Evolutionary conservation across 2,113 vertebrate species (phyloP).

Genomic region (Phrynocephalus versicolor): DNA sequence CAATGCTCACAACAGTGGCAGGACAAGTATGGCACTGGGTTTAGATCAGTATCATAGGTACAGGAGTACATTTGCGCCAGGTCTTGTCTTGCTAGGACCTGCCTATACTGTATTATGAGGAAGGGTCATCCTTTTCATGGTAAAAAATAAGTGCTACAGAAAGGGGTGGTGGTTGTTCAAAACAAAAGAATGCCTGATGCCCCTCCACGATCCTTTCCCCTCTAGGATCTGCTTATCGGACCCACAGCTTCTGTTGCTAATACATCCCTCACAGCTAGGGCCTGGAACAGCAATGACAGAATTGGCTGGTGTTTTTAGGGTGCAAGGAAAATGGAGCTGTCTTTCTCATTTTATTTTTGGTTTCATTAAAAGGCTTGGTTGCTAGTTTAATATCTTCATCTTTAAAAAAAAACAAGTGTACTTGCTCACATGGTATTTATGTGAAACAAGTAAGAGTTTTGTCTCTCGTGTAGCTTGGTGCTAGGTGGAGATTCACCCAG

Average conservation of each 20-base stretch:
- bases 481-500: background rate
- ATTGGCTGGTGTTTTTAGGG: background rate
- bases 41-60: no score
- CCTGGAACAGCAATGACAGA: background rate
- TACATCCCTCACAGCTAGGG: background rate
- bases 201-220: background rate
- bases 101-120: background rate
- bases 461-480: background rate
- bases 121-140: background rate
- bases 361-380: background rate
- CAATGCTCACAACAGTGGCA: no score
- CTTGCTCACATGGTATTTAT: background rate
- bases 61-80: background rate
- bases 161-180: background rate
- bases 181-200: background rate
- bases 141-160: no score
- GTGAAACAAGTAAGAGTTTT: background rate
- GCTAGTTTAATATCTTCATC: background rate
- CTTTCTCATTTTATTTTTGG: background rate
- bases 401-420: background rate
- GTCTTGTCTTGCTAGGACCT: background rate
- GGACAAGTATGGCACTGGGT: no score
- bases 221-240: background rate
- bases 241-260: background rate
- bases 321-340: background rate